phyloP scores from a whole-genome alignment of 2,888 invertebrate species.

The Trachelus stipa region DNA sequence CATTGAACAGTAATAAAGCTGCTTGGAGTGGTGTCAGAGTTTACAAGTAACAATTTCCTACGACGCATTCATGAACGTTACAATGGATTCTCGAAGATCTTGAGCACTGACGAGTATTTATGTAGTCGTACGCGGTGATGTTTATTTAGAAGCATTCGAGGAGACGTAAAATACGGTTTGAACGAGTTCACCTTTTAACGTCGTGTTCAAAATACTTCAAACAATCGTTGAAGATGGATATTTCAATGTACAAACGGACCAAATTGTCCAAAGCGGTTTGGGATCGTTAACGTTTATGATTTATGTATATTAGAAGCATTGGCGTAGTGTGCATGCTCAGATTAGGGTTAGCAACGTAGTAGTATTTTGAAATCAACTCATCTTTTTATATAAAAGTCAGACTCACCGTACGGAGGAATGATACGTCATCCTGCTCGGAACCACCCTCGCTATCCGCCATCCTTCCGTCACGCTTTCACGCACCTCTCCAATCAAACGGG shows the following conservation, averaged over 20 bases:
- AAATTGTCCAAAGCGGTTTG: not conserved
- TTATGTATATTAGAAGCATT: not conserved
- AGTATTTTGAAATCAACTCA: not conserved
- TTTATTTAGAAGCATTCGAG: not conserved
- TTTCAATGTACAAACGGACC: not conserved
- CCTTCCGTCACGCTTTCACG: conserved; percentile 22
- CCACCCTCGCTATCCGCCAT: conserved; percentile 97
- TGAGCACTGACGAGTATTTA: not conserved
- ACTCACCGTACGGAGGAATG: conserved; percentile 98
- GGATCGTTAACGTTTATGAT: not conserved
- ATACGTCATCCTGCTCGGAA: conserved; percentile 99
- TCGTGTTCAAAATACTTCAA: not conserved
- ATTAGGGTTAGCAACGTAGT: not conserved
- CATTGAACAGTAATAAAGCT: not conserved
- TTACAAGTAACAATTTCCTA: not conserved
- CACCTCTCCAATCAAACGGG: conserved; percentile 14
- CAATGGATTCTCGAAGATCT: not conserved
- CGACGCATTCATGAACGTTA: not conserved
- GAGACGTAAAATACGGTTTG: not conserved
- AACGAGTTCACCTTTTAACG: not conserved
- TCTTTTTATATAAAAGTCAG: conserved; percentile 9
- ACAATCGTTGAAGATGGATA: not conserved
- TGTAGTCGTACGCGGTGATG: not conserved
- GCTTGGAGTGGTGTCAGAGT: not conserved
- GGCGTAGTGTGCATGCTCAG: not conserved